Evolutionary conservation across 2,797 vertebrate genomes (phyloP), one percentile per base, ranked within the genome.

Genomic region (Melanotaenia boesemani): DNA sequence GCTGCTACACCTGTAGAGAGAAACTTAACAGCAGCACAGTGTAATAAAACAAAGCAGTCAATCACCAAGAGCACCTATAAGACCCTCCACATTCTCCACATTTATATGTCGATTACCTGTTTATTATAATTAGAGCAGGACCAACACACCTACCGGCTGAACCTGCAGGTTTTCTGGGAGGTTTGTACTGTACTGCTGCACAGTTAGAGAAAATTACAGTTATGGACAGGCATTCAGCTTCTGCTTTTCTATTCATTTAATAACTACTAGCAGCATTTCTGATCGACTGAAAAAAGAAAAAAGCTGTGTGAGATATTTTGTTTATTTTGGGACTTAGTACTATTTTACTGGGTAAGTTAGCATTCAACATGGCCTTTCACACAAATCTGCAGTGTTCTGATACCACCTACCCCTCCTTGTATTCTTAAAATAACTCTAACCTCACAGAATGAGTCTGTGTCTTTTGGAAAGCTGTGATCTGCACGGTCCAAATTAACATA

Each of bases 401-500:
- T 55, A 39, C 61, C 6, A 1, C 9, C 24, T 36, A 5, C 41
- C 16, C 7, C 18, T 54, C 18, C 26, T 70, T 41, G 56, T 61
- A 18, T 59, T 69, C 28, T 61, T 28, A 18, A 65, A 72, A 41
- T 26, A 68, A 44, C 64, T 28, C 52, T 26, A 24, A 63, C 70
- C 61, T 63, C 8, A 6, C 26, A 56, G 64, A 60, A 69, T 16
- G 18, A 28, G 50, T 79, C 44, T 50, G 37, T 62, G 60, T 77
- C 75, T 76, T 77, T 46, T 26, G 66, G 72, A 75, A 79, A 64
- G 50, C 82, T 85, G 73, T 63, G 81, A 88, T 87, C 79, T 69
- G 67, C 63, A 79, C 41, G 58, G 76, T 86, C 74, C 67, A 62
- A 82, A 82, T 88, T 81, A 90, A 82, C 84, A 87, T 86, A 85